Evolutionary conservation across 1,140 invertebrate species (phyloP).

Genomic region (Cotesia chilonis): DNA sequence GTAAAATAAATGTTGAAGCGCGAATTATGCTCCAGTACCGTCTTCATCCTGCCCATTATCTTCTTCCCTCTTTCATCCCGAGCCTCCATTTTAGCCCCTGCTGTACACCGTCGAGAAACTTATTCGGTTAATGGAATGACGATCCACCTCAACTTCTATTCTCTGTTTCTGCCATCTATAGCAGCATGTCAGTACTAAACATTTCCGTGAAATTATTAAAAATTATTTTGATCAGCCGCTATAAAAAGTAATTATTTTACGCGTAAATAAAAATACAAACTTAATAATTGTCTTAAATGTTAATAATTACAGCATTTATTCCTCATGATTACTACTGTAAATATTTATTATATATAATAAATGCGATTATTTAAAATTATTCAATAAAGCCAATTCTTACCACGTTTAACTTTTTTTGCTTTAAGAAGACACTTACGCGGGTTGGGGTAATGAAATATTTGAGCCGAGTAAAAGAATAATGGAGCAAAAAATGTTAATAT

Average conservation of each 20-base stretch:
- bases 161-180: neutral
- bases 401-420: neutral
- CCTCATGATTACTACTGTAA: too few relatives aligned
- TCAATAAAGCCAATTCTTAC: too few relatives aligned
- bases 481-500: too few relatives aligned
- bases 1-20: slow-evolving; percentile 37
- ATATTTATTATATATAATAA: too few relatives aligned
- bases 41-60: slow-evolving; percentile 50
- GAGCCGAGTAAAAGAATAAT: too few relatives aligned
- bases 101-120: slow-evolving; percentile 16
- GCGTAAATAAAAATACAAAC: too few relatives aligned
- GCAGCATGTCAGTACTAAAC: neutral
- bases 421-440: neutral
- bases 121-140: slow-evolving; percentile 27
- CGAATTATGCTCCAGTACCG: slow-evolving; percentile 47
- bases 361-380: too few relatives aligned
- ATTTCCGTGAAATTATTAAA: neutral
- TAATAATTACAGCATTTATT: too few relatives aligned
- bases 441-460: too few relatives aligned
- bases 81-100: neutral
- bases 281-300: too few relatives aligned
- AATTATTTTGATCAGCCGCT: slow-evolving; percentile 17
- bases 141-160: slow-evolving; percentile 9
- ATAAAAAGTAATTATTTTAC: too few relatives aligned
- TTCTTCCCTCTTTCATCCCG: slow-evolving; percentile 24